Conservation (phyloP, 1,140 invertebrate genomes). For the Macrobrachium rosenbergii region DNA sequence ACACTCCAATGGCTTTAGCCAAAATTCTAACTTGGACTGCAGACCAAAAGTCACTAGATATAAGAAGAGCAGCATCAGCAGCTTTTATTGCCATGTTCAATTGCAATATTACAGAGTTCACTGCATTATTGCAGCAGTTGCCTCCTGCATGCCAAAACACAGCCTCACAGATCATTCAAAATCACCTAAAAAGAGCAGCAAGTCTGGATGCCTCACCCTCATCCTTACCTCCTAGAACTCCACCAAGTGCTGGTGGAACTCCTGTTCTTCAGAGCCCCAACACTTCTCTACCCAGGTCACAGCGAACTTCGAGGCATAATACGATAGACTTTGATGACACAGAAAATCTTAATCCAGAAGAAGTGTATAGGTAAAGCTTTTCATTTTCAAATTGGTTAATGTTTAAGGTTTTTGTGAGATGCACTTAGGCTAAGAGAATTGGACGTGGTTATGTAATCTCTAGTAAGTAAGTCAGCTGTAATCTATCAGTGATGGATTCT, state of each 20-base stretch:
- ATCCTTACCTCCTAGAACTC: conserved; percentile 66
- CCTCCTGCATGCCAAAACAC: conserved; percentile 79
- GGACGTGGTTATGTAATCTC: not conserved
- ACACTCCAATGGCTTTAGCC: conserved; percentile 72
- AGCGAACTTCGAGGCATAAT: conserved; percentile 62
- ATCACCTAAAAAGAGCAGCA: conserved; percentile 78
- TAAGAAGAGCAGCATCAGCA: conserved; percentile 82
- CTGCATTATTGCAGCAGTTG: conserved; percentile 84
- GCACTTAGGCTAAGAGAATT: not conserved
- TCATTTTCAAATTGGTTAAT: not conserved
- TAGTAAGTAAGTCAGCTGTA: too few relatives aligned
- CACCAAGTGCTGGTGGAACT: conserved; percentile 65
- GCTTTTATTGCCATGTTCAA: conserved; percentile 90
- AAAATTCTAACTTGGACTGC: conserved; percentile 73
- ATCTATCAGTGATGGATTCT: too few relatives aligned
- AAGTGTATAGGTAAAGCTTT: conserved; percentile 75
- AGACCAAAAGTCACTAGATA: conserved; percentile 78
- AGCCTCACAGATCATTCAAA: conserved; percentile 86
- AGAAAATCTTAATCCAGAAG: conserved; percentile 84
- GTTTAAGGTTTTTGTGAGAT: not conserved
- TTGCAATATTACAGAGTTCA: conserved; percentile 84
- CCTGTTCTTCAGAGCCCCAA: conserved; percentile 62
- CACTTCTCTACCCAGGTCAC: conserved; percentile 62
- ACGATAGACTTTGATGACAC: conserved; percentile 73
- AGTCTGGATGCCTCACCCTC: conserved; percentile 66